Evolutionary conservation across 2,797 vertebrate species (phyloP).

Genomic region (Arnoldichthys spilopterus): DNA sequence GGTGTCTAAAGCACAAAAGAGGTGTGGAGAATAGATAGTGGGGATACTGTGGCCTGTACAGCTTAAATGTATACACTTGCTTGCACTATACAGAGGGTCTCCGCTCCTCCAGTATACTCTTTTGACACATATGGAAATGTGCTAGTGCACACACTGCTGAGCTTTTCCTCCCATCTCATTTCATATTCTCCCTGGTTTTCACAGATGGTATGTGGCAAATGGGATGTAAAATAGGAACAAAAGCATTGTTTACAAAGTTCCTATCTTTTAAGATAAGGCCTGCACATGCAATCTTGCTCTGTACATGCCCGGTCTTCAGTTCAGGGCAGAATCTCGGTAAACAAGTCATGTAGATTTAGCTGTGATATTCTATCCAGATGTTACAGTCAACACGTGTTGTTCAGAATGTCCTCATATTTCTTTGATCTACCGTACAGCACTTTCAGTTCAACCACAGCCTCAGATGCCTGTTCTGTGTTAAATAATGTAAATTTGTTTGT

Average conservation of each 20-base stretch:
- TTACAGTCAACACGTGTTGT: background rate
- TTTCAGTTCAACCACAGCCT: background rate
- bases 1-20: too few relatives aligned
- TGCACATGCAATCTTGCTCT: background rate
- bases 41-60: background rate
- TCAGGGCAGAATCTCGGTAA: background rate
- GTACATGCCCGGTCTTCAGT: background rate
- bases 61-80: background rate
- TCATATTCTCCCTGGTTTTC: background rate
- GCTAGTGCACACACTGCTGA: background rate
- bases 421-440: background rate
- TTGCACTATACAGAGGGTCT: background rate
- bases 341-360: background rate
- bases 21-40: background rate
- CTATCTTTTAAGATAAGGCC: background rate
- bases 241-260: background rate
- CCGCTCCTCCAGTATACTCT: background rate
- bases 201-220: background rate
- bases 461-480: background rate
- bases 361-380: background rate
- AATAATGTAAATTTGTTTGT: background rate
- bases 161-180: background rate
- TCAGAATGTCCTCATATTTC: background rate
- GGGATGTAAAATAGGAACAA: background rate
- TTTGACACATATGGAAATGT: background rate